A percentile compares a stretch with the other conserved stretches of the same genome.
Evolutionary conservation across 2,113 vertebrate species (phyloP).

Genomic region (Lepus timidus): DNA sequence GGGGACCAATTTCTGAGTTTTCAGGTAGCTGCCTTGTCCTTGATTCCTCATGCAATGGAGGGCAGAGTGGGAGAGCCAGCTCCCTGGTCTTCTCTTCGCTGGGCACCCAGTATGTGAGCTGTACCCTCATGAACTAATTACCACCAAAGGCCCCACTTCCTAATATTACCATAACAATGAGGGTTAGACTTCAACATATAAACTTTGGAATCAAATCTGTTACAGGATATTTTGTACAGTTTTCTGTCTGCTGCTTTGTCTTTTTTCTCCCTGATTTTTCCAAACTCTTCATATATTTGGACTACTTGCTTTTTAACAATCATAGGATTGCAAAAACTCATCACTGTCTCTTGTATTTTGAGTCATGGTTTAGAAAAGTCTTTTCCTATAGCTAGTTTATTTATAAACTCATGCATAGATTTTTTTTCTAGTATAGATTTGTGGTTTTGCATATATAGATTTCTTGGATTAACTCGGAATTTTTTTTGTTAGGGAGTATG

Average conservation of each 20-base stretch:
- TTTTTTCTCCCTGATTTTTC: neutral
- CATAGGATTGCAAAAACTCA: neutral
- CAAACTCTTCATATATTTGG: neutral
- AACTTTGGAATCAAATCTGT: neutral
- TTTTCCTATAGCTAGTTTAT: neutral
- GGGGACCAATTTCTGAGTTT: neutral
- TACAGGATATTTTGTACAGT: neutral
- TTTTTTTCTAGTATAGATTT: neutral
- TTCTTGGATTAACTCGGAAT: neutral
- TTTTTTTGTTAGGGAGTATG: neutral
- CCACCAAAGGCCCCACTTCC: neutral
- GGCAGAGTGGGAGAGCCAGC: neutral
- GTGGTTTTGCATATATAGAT: neutral
- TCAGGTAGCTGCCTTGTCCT: neutral
- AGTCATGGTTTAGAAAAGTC: neutral
- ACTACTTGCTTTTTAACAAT: neutral
- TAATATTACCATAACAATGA: neutral
- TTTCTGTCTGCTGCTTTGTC: neutral
- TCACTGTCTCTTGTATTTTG: neutral
- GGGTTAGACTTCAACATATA: neutral
- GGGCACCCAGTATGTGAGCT: neutral
- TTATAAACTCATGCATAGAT: neutral
- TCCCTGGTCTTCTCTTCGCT: neutral
- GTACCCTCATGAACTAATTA: neutral
- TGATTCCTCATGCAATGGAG: neutral